Evolutionary conservation across 2,888 invertebrate genomes (phyloP).

Genomic region (Prenolepis imparis): DNA sequence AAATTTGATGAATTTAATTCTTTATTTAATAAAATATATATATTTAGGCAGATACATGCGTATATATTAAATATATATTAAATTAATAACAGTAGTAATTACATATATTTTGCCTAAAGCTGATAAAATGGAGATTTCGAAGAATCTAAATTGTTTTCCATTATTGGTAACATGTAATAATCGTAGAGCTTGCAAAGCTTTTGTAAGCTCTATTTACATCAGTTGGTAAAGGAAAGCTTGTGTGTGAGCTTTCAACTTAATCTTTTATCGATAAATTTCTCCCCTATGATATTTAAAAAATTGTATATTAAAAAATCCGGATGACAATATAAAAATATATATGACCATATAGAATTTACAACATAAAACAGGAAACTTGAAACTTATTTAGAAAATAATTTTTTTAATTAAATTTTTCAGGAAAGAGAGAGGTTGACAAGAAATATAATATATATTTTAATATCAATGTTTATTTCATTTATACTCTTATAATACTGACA

Average conservation of each 20-base stretch:
- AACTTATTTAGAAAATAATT: neutral
- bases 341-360: neutral
- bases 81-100: slow-evolving; percentile 3
- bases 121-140: slow-evolving; percentile 18
- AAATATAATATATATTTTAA: slow-evolving; percentile 47
- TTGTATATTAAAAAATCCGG: neutral
- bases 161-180: neutral
- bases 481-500: slow-evolving; percentile 43
- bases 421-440: neutral
- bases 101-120: slow-evolving; percentile 8
- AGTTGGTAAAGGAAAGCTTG: slow-evolving; percentile 13
- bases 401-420: neutral
- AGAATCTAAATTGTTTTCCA: neutral
- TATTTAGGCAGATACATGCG: neutral
- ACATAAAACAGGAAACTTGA: neutral
- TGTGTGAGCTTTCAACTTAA: neutral
- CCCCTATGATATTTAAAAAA: neutral
- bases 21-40: neutral
- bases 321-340: neutral
- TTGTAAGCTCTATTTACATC: slow-evolving; percentile 20
- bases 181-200: neutral
- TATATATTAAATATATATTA: neutral
- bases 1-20: neutral
- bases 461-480: slow-evolving; percentile 20
- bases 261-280: neutral